Conservation (phyloP, 2,113 vertebrate genomes). For the Triplophysa rosa region DNA sequence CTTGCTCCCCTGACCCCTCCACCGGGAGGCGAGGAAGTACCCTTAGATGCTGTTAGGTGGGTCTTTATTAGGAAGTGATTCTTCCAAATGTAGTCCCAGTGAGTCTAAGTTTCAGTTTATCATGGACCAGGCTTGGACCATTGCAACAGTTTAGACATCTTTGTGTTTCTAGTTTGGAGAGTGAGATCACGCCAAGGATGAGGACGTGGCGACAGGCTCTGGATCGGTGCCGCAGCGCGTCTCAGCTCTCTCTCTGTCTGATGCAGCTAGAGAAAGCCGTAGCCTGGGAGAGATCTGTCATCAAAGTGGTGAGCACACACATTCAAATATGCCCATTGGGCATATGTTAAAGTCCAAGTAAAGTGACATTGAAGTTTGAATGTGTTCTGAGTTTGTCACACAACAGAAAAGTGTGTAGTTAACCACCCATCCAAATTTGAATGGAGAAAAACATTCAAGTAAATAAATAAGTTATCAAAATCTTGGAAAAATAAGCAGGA, state of each 20-base stretch:
- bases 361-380: too few relatives aligned
- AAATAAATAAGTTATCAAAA: too few relatives aligned
- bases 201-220: slow-evolving; percentile 90
- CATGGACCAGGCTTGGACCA: too few relatives aligned
- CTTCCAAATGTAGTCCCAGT: too few relatives aligned
- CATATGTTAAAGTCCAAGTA: too few relatives aligned
- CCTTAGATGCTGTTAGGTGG: slow-evolving; percentile 65
- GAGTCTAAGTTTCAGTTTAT: not conserved
- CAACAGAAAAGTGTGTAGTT: too few relatives aligned
- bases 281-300: slow-evolving; percentile 93
- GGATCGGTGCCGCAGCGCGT: slow-evolving; percentile 86
- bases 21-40: slow-evolving; percentile 70
- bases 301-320: slow-evolving; percentile 87
- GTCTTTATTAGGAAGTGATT: slow-evolving; percentile 15
- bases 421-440: too few relatives aligned
- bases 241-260: slow-evolving; percentile 88
- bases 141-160: not conserved
- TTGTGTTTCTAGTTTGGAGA: slow-evolving; percentile 75
- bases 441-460: too few relatives aligned
- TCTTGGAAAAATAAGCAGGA: too few relatives aligned
- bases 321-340: too few relatives aligned
- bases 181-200: slow-evolving; percentile 89
- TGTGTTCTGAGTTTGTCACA: too few relatives aligned
- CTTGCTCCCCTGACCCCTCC: slow-evolving; percentile 74
- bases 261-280: slow-evolving; percentile 90